Base-by-base conservation (phyloP, 1,140 invertebrate genomes). In the Philopotamus ludificatus region DNA sequence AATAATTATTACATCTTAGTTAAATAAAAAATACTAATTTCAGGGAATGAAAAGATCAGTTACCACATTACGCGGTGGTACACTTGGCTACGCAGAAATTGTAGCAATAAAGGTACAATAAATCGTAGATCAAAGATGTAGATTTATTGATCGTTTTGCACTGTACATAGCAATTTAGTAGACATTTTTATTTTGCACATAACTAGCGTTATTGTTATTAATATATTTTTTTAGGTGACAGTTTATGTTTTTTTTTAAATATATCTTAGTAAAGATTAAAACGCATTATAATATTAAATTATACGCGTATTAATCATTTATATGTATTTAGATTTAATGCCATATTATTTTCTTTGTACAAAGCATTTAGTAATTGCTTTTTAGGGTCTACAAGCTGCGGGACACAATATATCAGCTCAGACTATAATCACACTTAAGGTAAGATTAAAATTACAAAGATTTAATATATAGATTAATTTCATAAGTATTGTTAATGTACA, bases 31-130 rank as follows among this genome's bases (percentile, higher is more conserved):
- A n/a, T n/a, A n/a, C 20, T 20, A 62, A 39, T 71, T 67, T 59
- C 83, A 87, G 87, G 92, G 92, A 76, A 86, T 95, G 82, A 96
- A 95, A 85, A 85, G 93, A 81, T 95, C 93, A 71, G 92, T 96
- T 82, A 94, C 92, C 73, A 92, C 90, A 70, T 83, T 93, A 72
- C 84, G 89, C 75, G 90, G 91, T 74, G 91, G 91, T 72, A 90
- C 90, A 66, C 83, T 93, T 75, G 91, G 91, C 74, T 93, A 91
- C 81, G 93, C 93, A 69, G 93, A 95, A 86, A 94, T 95, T 82
- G 93, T 95, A 81, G 93, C 93, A 76, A 90, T 96, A 71, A 95
- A 96, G 93, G 93, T 95, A 84, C 72, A 57, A 60, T n/a, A 49
- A 42, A 20, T 25, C 12, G 26, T 51, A 34, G 28, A 34, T 7